Conservation (phyloP, 2,797 vertebrate species). For the Galagoides demidoff region DNA sequence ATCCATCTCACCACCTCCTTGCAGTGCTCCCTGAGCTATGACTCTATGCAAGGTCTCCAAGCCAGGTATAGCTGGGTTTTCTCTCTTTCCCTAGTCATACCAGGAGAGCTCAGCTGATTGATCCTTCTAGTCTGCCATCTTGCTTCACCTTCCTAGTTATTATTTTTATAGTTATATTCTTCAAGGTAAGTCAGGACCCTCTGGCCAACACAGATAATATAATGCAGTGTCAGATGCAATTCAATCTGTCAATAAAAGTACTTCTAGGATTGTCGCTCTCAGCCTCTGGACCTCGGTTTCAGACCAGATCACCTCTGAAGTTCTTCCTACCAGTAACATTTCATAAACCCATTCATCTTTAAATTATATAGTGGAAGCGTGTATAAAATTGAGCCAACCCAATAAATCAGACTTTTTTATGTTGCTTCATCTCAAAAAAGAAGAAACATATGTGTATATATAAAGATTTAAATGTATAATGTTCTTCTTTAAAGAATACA, state of each 20-base stretch:
- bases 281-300: background rate
- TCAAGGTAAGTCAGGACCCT: background rate
- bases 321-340: conserved; percentile 6
- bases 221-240: background rate
- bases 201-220: background rate
- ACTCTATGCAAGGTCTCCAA: too few species aligned
- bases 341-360: conserved; percentile 47
- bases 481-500: conserved; percentile 28
- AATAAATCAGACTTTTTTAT: conserved; percentile 47
- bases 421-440: conserved; percentile 7
- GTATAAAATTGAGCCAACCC: conserved; percentile 21
- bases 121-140: too few species aligned
- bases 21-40: too few species aligned
- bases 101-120: too few species aligned
- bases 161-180: background rate
- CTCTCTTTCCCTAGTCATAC: too few species aligned
- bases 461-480: conserved; percentile 31
- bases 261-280: background rate
- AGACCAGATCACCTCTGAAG: conserved; percentile 10
- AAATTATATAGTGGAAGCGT: background rate
- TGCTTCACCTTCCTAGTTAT: background rate
- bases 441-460: background rate
- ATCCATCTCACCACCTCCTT: too few species aligned
- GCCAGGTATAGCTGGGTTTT: too few species aligned
- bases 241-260: background rate